A percentile compares a stretch with the other conserved stretches of the same genome.
Conservation (phyloP, 2,797 vertebrate genomes). For the Ptychadena robeensis region DNA sequence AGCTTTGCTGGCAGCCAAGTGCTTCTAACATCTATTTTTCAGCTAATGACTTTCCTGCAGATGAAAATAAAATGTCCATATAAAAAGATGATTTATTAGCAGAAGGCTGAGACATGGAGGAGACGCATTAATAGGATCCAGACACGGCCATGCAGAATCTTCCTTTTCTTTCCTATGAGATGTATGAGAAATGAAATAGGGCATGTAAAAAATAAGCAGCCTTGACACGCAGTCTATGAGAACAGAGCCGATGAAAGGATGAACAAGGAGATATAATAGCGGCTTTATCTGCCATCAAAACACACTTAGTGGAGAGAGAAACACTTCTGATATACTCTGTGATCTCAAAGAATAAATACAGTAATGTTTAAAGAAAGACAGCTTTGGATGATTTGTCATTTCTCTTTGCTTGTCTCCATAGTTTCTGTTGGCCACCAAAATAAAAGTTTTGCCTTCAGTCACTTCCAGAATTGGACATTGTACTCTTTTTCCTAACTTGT, state of each 20-base stretch:
- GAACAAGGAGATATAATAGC: constrained; percentile 32
- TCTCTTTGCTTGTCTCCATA: background rate
- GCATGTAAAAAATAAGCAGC: constrained; percentile 49
- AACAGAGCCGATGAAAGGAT: constrained; percentile 17
- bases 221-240: constrained; percentile 44
- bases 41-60: constrained; percentile 55
- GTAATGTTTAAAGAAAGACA: background rate
- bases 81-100: constrained; percentile 62
- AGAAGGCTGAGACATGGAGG: constrained; percentile 57
- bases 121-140: constrained; percentile 63
- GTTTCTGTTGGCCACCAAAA: background rate
- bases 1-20: constrained; percentile 23
- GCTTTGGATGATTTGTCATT: background rate
- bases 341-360: background rate
- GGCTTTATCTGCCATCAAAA: constrained; percentile 12
- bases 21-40: constrained; percentile 54
- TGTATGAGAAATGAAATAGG: constrained; percentile 47
- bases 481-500: background rate
- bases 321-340: background rate
- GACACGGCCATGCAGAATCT: constrained; percentile 46
- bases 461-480: background rate
- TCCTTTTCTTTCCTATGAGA: constrained; percentile 51
- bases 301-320: background rate
- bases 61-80: constrained; percentile 58
- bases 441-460: background rate